Conservation (phyloP, 2,113 vertebrate genomes). For the Odocoileus hemionus region DNA sequence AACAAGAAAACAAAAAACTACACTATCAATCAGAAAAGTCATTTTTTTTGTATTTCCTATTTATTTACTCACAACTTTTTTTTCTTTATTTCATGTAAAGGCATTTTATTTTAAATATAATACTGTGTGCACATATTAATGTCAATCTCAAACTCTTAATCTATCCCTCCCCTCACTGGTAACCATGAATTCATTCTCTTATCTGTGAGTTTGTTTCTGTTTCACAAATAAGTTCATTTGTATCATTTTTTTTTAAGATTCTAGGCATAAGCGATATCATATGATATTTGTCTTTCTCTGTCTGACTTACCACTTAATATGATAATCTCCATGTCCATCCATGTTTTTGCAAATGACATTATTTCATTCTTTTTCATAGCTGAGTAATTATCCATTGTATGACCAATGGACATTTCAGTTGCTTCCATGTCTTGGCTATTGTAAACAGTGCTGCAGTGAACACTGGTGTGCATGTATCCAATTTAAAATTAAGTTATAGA, state of each 20-base stretch:
- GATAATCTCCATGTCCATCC: background rate
- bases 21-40: background rate
- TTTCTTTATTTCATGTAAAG: background rate
- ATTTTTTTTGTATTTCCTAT: background rate
- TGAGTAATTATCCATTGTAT: background rate
- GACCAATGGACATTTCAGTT: background rate
- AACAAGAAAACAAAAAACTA: background rate
- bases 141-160: background rate
- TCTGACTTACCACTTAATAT: background rate
- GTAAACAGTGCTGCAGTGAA: background rate
- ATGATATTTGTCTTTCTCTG: background rate
- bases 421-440: background rate
- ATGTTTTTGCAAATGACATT: background rate
- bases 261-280: background rate
- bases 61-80: background rate
- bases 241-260: background rate
- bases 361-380: background rate
- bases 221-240: background rate
- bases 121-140: background rate
- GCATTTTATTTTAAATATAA: background rate
- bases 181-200: background rate
- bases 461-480: background rate
- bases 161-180: background rate
- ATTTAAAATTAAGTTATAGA: background rate
- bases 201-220: background rate